Conservation (phyloP, 2,888 invertebrate genomes). For the Marasmarcha lunaedactyla region DNA sequence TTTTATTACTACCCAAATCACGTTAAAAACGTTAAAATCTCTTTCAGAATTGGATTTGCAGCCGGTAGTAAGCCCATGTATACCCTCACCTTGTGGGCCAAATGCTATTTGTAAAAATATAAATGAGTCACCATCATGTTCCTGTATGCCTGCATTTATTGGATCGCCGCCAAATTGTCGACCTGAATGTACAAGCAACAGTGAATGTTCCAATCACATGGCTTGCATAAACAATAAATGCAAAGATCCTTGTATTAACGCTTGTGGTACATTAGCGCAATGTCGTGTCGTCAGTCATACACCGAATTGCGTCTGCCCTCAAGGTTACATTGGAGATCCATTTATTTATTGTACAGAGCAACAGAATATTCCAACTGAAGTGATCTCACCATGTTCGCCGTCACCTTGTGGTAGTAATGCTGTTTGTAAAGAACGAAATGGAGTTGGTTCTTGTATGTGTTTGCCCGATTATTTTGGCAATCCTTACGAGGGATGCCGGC, state of each 20-base stretch:
- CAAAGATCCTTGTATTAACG: conserved; percentile 77
- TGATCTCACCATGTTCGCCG: conserved; percentile 72
- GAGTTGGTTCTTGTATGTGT: conserved; percentile 79
- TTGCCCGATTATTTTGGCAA: conserved; percentile 74
- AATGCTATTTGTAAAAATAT: conserved; percentile 73
- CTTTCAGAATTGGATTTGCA: conserved; percentile 39
- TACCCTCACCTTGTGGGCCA: conserved; percentile 76
- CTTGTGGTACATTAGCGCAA: conserved; percentile 77
- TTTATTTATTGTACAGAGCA: conserved; percentile 72
- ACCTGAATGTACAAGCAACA: conserved; percentile 80
- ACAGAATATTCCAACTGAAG: conserved; percentile 40
- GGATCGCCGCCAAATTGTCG: conserved; percentile 79
- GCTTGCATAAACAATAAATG: conserved; percentile 82
- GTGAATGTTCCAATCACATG: conserved; percentile 75
- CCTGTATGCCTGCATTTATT: conserved; percentile 75
- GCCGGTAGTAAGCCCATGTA: conserved; percentile 69
- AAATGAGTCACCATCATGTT: conserved; percentile 75
- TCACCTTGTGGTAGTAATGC: conserved; percentile 82
- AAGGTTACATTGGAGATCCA: conserved; percentile 79
- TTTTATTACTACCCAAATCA: too few species aligned
- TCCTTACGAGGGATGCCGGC: conserved; percentile 77
- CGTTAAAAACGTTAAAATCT: background rate
- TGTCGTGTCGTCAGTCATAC: conserved; percentile 81
- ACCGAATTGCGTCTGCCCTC: conserved; percentile 75
- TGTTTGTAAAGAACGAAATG: conserved; percentile 75